Percentiles rank a stretch among this genome's conserved stretches.
Evolutionary conservation across 2,888 invertebrate genomes (phyloP).

Genomic region (Tetramorium bicarinatum): DNA sequence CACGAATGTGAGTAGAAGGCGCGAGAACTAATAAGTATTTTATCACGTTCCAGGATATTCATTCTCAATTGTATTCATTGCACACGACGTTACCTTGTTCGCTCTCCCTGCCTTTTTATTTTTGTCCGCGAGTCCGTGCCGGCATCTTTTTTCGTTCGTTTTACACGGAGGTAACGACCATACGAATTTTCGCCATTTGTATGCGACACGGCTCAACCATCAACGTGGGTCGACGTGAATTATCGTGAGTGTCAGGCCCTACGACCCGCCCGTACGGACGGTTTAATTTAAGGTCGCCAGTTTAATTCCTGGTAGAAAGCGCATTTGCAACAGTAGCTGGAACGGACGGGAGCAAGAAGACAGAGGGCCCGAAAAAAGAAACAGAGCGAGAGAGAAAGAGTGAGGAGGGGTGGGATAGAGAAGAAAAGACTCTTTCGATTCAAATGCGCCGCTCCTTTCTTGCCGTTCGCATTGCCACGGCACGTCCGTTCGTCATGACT

Average conservation of each 20-base stretch:
- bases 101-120: slow-evolving; percentile 53
- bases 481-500: slow-evolving; percentile 60
- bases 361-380: slow-evolving; percentile 4
- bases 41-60: slow-evolving; percentile 2
- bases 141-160: slow-evolving; percentile 59
- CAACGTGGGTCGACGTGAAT: slow-evolving; percentile 83
- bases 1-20: neutral
- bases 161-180: slow-evolving; percentile 73
- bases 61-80: slow-evolving; percentile 40
- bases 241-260: slow-evolving; percentile 82
- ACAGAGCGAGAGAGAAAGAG: slow-evolving; percentile 28
- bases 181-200: slow-evolving; percentile 83
- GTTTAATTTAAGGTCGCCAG: slow-evolving; percentile 84
- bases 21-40: neutral
- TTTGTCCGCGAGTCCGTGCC: slow-evolving; percentile 61
- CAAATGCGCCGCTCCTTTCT: slow-evolving; percentile 60
- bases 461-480: slow-evolving; percentile 55
- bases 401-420: slow-evolving; percentile 15
- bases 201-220: slow-evolving; percentile 80
- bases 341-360: slow-evolving; percentile 33
- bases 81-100: slow-evolving; percentile 47
- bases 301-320: slow-evolving; percentile 83
- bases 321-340: slow-evolving; percentile 77
- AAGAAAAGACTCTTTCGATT: slow-evolving; percentile 50
- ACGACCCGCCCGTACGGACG: slow-evolving; percentile 80